A percentile compares a stretch with the other conserved stretches of the same genome.
Conservation (phyloP, 92 coral and sea anemone genomes). For the Plumapathes pennacea region DNA sequence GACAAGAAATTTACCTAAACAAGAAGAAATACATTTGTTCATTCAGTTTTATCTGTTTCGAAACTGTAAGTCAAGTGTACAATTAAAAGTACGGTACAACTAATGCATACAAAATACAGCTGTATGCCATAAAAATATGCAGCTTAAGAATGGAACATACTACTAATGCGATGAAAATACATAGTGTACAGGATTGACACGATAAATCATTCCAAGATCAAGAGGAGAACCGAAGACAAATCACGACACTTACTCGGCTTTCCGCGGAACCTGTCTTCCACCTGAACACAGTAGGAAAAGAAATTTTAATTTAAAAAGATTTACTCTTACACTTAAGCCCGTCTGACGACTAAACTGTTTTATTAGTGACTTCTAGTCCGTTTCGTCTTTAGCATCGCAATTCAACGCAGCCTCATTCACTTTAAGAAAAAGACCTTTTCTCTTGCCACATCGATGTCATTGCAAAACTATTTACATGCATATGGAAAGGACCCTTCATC, state of each 20-base stretch:
- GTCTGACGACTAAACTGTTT: too few species aligned
- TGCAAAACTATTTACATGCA: not conserved
- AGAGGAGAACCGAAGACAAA: not conserved
- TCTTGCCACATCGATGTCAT: too few species aligned
- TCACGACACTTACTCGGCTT: slow-evolving; percentile 57
- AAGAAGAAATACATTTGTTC: not conserved
- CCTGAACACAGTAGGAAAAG: slow-evolving; percentile 20
- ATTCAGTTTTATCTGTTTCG: too few species aligned
- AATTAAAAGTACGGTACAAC: too few species aligned
- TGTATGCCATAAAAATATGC: too few species aligned
- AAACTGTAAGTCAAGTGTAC: too few species aligned
- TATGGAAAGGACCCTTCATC: not conserved
- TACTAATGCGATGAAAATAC: not conserved
- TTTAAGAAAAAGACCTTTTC: too few species aligned
- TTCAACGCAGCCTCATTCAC: not conserved
- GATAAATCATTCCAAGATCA: not conserved
- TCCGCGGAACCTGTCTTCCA: slow-evolving; percentile 50
- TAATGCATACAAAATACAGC: too few species aligned
- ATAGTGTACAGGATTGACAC: not conserved
- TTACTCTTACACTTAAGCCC: not conserved
- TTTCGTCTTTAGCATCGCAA: not conserved
- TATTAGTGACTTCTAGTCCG: not conserved
- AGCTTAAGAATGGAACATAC: too few species aligned
- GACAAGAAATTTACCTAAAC: slow-evolving; percentile 58
- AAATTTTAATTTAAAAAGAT: not conserved